phyloP scores from a whole-genome alignment of 2,113 vertebrate genomes.

The Himantopus leucocephalus region DNA sequence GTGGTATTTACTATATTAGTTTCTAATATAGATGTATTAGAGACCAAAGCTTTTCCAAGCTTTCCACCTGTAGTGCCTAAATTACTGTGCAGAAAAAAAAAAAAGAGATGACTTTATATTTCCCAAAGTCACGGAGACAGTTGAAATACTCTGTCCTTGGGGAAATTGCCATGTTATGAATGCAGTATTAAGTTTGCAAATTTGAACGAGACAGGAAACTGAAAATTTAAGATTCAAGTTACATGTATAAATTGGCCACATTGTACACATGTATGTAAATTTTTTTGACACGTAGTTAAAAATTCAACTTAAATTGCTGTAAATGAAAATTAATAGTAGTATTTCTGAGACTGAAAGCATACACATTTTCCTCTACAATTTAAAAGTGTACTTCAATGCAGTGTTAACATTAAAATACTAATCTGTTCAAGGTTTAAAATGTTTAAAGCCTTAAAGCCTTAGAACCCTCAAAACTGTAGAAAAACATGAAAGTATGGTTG shows the following conservation, averaged over 20 bases:
- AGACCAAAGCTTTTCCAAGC: background rate
- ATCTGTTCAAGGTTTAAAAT: background rate
- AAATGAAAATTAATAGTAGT: background rate
- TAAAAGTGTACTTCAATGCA: background rate
- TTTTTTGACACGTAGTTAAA: background rate
- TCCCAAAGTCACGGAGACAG: background rate
- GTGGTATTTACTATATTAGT: background rate
- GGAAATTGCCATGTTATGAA: background rate
- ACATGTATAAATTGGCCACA: background rate
- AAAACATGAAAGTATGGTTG: background rate
- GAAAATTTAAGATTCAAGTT: background rate
- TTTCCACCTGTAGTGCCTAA: background rate
- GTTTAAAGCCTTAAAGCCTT: no score
- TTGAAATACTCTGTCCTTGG: background rate
- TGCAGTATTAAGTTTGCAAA: background rate
- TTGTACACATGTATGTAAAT: background rate
- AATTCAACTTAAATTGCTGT: background rate
- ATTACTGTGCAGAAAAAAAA: background rate
- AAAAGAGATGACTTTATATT: background rate
- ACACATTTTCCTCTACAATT: background rate
- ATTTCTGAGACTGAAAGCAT: background rate
- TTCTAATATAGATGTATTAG: background rate
- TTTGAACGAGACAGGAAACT: background rate
- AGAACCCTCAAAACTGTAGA: background rate
- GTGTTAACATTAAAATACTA: background rate